phyloP scores from a whole-genome alignment of 1,140 invertebrate genomes.

The Lordiphosa collinella region DNA sequence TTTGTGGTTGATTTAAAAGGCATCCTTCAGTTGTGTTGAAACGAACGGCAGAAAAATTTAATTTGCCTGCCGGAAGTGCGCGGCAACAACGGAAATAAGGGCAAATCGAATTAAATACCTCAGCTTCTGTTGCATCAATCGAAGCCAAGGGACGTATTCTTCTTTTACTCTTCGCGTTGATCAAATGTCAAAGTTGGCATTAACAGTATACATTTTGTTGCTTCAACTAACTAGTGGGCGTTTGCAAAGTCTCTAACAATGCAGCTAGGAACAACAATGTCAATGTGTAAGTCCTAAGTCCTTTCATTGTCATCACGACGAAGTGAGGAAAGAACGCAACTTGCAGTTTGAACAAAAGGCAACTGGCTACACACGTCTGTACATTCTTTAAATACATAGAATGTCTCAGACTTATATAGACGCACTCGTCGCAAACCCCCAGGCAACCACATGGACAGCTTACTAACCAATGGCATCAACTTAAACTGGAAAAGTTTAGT shows the following conservation, averaged over 20 bases:
- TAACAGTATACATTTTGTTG: conserved; percentile 9
- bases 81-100: neutral
- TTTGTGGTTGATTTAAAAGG: conserved; percentile 15
- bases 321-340: conserved; percentile 45
- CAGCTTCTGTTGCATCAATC: too few relatives aligned
- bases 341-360: conserved; percentile 56
- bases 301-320: conserved; percentile 27
- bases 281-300: conserved; percentile 27
- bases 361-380: conserved; percentile 40
- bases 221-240: conserved; percentile 47
- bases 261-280: conserved; percentile 29
- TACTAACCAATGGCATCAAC: conserved; percentile 7
- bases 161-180: conserved; percentile 10
- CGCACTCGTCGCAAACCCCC: neutral
- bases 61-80: neutral
- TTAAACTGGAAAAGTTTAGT: neutral
- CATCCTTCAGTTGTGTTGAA: neutral
- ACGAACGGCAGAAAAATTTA: neutral
- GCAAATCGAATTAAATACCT: conserved; percentile 1
- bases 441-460: conserved; percentile 8
- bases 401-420: conserved; percentile 2
- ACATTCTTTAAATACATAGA: neutral
- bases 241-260: conserved; percentile 33
- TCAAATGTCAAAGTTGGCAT: conserved; percentile 39
- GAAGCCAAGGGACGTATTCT: too few relatives aligned